Base-by-base conservation (phyloP, 2,888 invertebrate species). In the Lycocerus yunnanus region DNA sequence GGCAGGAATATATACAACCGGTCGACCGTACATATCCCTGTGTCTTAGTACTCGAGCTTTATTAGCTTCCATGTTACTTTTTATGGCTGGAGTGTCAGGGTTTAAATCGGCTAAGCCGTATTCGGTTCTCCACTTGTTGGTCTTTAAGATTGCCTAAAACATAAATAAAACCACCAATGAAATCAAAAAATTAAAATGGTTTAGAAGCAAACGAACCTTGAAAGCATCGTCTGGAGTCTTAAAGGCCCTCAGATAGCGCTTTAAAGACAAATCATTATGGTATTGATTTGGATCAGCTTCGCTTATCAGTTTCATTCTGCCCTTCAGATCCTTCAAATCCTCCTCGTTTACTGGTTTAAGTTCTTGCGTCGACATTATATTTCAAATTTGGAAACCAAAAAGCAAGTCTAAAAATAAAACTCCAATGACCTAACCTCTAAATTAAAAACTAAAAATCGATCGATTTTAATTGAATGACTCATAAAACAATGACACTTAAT, bases 1-100 rank as follows among this genome's bases (percentile, higher is more conserved):
- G 11, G 93, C 93, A 76, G 94, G 93, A 83, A 94, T 94, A 83
- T 94, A 94, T 74, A 94, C 89, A 74, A 95, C 93, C 15, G 95
- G 94, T 77, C 95, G 88, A 1, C 94, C 94, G 58, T 88, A 85
- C 83, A 93, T 91, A 82, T 95, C 94, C 76, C 94, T 89, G 83
- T 94, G 93, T 75, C 91, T 88, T 66, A 94, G 85, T 2, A 95
- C 92, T 79, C 92, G 88, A 0, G 93, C 93, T 85, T 93, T 94
- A 71, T 89, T 90, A 8, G 84, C 84, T 74, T 89, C 86, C 75
- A 89, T 85, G 84, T 93, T 90, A 74, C 89, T 90, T 78, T 91
- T 90, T 9, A 91, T 85, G 15, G 86, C 85, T 10, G 89, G 88
- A 78, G 88, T 87, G 58, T 91, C 89, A 72, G 89, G 87, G 20